Conservation (phyloP, 2,888 invertebrate species). For the Drosophila vallismaia region DNA sequence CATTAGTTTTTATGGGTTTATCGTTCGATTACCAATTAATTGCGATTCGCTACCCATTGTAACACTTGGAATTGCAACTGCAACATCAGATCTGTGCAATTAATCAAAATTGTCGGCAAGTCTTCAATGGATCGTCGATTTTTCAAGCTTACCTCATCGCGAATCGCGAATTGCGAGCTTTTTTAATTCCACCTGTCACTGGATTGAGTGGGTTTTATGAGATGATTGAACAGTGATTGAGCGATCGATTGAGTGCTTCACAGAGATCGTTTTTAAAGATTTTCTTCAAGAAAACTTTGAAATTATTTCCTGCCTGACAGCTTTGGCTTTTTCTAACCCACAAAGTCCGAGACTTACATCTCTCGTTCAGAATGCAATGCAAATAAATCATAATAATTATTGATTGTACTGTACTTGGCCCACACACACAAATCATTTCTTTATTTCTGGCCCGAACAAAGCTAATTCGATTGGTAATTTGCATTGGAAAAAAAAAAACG, state of each 20-base stretch:
- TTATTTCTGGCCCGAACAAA: slow-evolving; percentile 16
- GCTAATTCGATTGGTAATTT: slow-evolving; percentile 40
- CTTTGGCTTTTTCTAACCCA: slow-evolving; percentile 11
- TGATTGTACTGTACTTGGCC: slow-evolving; percentile 40
- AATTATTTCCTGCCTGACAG: slow-evolving; percentile 9
- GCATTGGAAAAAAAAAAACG: slow-evolving; percentile 41
- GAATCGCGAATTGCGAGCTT: slow-evolving; percentile 11
- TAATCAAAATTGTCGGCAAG: slow-evolving; percentile 43
- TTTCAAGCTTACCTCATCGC: slow-evolving; percentile 54
- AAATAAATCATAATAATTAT: slow-evolving; percentile 62
- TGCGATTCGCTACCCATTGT: slow-evolving; percentile 15
- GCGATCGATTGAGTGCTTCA: background rate
- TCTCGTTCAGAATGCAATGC: slow-evolving; percentile 33
- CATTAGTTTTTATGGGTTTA: slow-evolving; percentile 34
- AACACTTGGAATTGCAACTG: slow-evolving; percentile 34
- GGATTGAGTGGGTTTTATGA: slow-evolving; percentile 45
- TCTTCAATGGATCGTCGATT: slow-evolving; percentile 22
- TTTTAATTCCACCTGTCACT: slow-evolving; percentile 43
- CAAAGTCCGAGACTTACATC: slow-evolving; percentile 16
- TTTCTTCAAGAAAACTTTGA: background rate
- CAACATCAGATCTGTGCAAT: slow-evolving; percentile 37
- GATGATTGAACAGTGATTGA: slow-evolving; percentile 38
- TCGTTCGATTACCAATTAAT: slow-evolving; percentile 47
- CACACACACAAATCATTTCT: slow-evolving; percentile 42
- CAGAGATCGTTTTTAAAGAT: too few relatives aligned